Percentiles rank a stretch among this genome's conserved stretches.
Evolutionary conservation across 2,113 vertebrate genomes (phyloP).

Genomic region (Seriola quinqueradiata): DNA sequence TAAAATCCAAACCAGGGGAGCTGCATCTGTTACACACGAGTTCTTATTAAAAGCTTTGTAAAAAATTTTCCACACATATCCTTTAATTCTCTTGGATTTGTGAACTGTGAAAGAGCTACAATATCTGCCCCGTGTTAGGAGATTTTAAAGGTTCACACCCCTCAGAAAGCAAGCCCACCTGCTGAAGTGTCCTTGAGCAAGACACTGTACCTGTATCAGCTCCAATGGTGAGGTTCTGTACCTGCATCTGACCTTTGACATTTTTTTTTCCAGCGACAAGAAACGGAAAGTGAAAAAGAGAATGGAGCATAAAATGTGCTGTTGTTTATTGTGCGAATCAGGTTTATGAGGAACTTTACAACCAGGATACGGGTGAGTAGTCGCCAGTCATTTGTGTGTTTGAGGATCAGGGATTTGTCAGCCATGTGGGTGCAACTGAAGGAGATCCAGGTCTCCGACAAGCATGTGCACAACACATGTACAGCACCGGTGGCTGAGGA

Average conservation of each 20-base stretch:
- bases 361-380: constrained; percentile 12
- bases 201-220: neutral
- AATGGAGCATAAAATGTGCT: neutral
- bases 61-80: neutral
- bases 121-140: no score
- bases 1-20: neutral
- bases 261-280: neutral
- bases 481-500: constrained; percentile 26
- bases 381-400: constrained; percentile 15
- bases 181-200: neutral
- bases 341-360: constrained; percentile 12
- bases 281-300: neutral
- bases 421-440: constrained; percentile 36
- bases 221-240: neutral
- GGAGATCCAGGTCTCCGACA: constrained; percentile 29
- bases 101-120: neutral
- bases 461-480: constrained; percentile 67
- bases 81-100: neutral
- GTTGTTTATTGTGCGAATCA: constrained; percentile 5
- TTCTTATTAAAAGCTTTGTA: constrained; percentile 33
- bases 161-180: neutral
- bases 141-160: no score
- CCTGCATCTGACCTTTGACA: constrained; percentile 25
- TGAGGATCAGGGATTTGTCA: neutral
- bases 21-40: constrained; percentile 8